These are phyloP conservation scores for Helicolenus hilgendorfi DNA, from an alignment of 2,797 vertebrate genomes.

Conservation along the genomic window DNA sequence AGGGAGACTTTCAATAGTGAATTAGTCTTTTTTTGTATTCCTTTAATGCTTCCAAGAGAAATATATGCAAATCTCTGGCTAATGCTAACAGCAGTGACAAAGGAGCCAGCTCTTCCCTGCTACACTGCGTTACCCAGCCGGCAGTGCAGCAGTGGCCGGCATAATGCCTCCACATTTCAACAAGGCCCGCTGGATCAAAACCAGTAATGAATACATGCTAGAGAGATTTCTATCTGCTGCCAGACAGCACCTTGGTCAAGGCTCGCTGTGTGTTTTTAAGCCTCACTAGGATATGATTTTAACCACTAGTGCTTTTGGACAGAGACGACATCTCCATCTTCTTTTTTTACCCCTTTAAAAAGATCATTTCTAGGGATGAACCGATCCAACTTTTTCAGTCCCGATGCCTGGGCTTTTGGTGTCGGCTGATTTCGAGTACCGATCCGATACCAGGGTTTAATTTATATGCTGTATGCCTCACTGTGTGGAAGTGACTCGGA, in stretches of 20 bases:
- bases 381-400: too few species aligned
- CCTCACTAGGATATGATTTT: constrained; percentile 35
- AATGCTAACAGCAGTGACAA: constrained; percentile 91
- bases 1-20: constrained; percentile 90
- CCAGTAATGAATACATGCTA: constrained; percentile 77
- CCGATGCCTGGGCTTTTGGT: too few species aligned
- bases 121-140: constrained; percentile 75
- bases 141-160: constrained; percentile 78
- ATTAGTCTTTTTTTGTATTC: constrained; percentile 90
- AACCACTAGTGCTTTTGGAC: constrained; percentile 22
- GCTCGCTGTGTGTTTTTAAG: constrained; percentile 48
- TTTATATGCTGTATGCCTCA: too few species aligned
- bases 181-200: constrained; percentile 70
- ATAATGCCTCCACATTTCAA: constrained; percentile 67
- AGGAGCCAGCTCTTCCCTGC: constrained; percentile 84
- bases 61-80: constrained; percentile 92
- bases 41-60: constrained; percentile 91
- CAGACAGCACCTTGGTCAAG: constrained; percentile 45
- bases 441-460: too few species aligned
- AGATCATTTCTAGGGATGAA: not conserved
- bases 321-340: constrained; percentile 30
- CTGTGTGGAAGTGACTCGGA: too few species aligned
- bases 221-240: constrained; percentile 43
- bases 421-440: too few species aligned
- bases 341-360: not conserved